phyloP scores from a whole-genome alignment of 2,888 invertebrate species.

The Agonopterix arenella region DNA sequence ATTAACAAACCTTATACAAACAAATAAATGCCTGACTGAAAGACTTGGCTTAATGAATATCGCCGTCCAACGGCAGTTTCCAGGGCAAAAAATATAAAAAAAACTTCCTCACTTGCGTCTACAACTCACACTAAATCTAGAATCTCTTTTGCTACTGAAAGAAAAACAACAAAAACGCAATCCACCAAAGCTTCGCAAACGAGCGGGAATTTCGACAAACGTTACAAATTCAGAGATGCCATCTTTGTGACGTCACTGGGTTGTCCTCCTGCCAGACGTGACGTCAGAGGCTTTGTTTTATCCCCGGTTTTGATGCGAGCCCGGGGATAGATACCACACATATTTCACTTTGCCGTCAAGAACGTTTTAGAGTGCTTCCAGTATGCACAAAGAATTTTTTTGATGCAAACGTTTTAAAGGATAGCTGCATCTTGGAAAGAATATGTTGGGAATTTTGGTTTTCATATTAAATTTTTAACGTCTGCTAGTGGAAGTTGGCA shows the following conservation, averaged over 20 bases:
- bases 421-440: neutral
- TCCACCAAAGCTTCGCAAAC: neutral
- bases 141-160: no score
- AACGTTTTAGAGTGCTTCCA: neutral
- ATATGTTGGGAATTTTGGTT: no score
- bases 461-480: no score
- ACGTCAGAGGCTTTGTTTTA: constrained; percentile 6
- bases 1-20: neutral
- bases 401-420: neutral
- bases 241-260: constrained; percentile 4
- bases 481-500: no score
- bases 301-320: constrained; percentile 2
- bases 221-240: neutral
- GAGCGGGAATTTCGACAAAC: neutral
- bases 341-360: neutral
- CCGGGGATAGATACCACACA: neutral
- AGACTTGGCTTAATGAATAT: neutral
- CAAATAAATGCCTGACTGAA: neutral
- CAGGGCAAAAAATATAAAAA: neutral
- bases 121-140: no score
- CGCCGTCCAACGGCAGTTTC: neutral
- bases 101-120: neutral
- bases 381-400: neutral
- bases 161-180: no score
- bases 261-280: neutral